phyloP scores from a whole-genome alignment of 1,140 invertebrate genomes.

The Zophobas atratus region DNA sequence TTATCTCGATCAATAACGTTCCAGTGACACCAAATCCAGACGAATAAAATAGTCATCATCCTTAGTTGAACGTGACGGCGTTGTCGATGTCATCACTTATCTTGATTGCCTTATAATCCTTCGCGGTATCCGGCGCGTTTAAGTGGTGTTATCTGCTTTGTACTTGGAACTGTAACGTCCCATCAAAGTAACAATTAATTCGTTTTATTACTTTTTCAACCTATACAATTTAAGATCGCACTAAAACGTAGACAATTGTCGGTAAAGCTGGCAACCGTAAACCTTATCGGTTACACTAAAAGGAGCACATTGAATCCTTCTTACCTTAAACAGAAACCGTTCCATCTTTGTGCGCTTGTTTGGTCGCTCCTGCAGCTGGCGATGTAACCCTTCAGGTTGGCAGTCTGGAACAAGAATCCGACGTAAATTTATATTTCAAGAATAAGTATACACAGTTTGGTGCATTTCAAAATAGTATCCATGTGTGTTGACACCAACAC shows the following conservation, averaged over 20 bases:
- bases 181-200: slow-evolving; percentile 39
- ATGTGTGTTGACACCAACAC: no score
- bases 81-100: slow-evolving; percentile 41
- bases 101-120: slow-evolving; percentile 45
- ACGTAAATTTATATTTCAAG: background rate
- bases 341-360: slow-evolving; percentile 43
- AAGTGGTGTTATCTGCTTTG: slow-evolving; percentile 33
- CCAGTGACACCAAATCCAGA: slow-evolving; percentile 8
- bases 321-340: slow-evolving; percentile 33
- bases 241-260: slow-evolving; percentile 22
- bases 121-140: slow-evolving; percentile 21
- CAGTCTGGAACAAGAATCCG: slow-evolving; percentile 18
- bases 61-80: slow-evolving; percentile 10
- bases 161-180: slow-evolving; percentile 24
- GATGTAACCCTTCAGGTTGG: slow-evolving; percentile 37
- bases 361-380: slow-evolving; percentile 14
- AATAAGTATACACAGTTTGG: no score
- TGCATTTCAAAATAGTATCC: no score
- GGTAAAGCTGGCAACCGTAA: slow-evolving; percentile 12
- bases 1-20: slow-evolving; percentile 33
- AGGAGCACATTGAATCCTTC: slow-evolving; percentile 9
- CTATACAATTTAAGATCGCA: slow-evolving; percentile 29
- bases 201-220: slow-evolving; percentile 36
- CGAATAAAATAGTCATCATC: slow-evolving; percentile 34
- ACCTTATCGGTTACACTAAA: slow-evolving; percentile 28